A percentile compares a stretch with the other conserved stretches of the same genome.
These are phyloP conservation scores for Chrysolina haemoptera DNA, from an alignment of 2,888 invertebrate species.

Conservation along the genomic window DNA sequence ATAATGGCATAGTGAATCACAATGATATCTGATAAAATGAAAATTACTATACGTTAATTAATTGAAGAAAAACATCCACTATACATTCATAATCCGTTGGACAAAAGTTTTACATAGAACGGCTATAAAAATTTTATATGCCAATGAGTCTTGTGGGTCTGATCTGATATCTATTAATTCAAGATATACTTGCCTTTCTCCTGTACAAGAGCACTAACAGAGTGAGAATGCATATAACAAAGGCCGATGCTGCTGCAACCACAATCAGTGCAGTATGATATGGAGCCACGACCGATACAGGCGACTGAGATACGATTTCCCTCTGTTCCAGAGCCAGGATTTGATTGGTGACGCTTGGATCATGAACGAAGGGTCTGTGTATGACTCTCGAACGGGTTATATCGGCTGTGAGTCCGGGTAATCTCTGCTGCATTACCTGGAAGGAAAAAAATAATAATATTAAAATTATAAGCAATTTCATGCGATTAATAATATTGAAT, in stretches of 20 bases:
- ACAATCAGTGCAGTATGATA: slow-evolving; percentile 86
- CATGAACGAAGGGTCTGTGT: slow-evolving; percentile 70
- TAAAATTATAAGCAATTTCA: neutral
- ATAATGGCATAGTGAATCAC: too few species aligned
- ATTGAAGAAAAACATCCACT: too few species aligned
- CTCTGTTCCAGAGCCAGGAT: slow-evolving; percentile 76
- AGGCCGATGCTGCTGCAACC: slow-evolving; percentile 84
- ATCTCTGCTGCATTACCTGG: slow-evolving; percentile 70
- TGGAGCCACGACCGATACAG: slow-evolving; percentile 78
- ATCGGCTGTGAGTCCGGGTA: slow-evolving; percentile 74
- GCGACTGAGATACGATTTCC: slow-evolving; percentile 79
- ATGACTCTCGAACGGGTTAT: slow-evolving; percentile 78
- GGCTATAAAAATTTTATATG: too few species aligned
- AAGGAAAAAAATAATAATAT: slow-evolving; percentile 42
- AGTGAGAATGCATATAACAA: slow-evolving; percentile 83
- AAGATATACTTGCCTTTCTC: slow-evolving; percentile 70
- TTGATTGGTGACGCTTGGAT: slow-evolving; percentile 56
- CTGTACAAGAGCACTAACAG: slow-evolving; percentile 84
- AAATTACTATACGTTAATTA: too few species aligned
- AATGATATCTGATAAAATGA: too few species aligned
- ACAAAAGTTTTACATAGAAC: too few species aligned
- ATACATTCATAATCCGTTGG: too few species aligned
- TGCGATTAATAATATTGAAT: too few species aligned
- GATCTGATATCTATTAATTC: neutral
- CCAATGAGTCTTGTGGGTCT: neutral